Evolutionary conservation across 1,140 invertebrate genomes (phyloP), one percentile per base, ranked within the genome.

Genomic region (Drosophila teissieri): DNA sequence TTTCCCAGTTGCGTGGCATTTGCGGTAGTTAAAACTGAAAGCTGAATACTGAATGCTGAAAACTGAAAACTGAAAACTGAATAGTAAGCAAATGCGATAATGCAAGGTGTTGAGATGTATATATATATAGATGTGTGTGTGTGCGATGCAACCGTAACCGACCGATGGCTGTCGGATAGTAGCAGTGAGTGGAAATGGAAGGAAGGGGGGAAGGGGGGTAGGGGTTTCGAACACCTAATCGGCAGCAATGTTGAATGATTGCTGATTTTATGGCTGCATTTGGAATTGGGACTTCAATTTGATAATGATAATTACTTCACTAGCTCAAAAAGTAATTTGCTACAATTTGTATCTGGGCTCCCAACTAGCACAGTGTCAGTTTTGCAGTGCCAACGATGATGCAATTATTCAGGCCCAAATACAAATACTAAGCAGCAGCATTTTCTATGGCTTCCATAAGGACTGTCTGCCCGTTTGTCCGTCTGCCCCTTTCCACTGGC

Each of bases 381-480:
- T 62, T 57, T 39, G 39, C 24, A 34, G 37, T 63, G 61, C 46
- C 46, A 68, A 53, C 54, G 64, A 68, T 68, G 64, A 68, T 68
- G 68, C 68, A 70, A 69, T 70, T 70, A 55, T 70, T 40, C 22
- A 39, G 51, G 36, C 40, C 63, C 48, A 54, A 67, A 53, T 53
- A 37, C 48, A 37, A 67, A 53, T 67, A 37, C 44, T 34, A 48
- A 62, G 14, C 44, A 67, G 14, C 44, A 67, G 36, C 61, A 42
- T 39, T 56, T 69, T 46, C 40, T 70, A 70, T 70, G 67, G 67
- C 67, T 70, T 70, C 67, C 67, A 70, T 69, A 70, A 70, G 67
- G 67, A 70, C 67, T 34, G 31, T 51, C 48, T 27, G 37, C 36
- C 65, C 39, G 17, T 31, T 17, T 48, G 14, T 24, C 27, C 7